phyloP scores from a whole-genome alignment of 2,888 invertebrate species.

The Myathropa florea region DNA sequence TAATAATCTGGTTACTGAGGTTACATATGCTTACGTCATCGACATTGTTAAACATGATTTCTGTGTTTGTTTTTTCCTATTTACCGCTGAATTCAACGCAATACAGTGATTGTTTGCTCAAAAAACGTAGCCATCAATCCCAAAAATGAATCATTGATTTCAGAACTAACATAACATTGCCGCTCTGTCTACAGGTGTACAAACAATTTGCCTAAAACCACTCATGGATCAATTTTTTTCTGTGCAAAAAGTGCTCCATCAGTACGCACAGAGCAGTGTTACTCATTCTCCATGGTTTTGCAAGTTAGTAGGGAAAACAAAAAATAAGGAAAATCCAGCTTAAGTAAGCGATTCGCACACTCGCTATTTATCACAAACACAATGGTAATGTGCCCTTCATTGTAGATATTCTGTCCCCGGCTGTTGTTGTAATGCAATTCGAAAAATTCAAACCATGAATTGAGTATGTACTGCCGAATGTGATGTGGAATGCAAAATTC shows the following conservation, averaged over 20 bases:
- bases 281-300: slow-evolving; percentile 8
- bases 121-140: background rate
- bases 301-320: slow-evolving; percentile 1
- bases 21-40: background rate
- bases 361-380: slow-evolving; percentile 5
- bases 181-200: slow-evolving; percentile 4
- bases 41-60: background rate
- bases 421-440: slow-evolving; percentile 31
- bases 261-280: background rate
- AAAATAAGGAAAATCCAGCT: slow-evolving; percentile 27
- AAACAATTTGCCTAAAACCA: slow-evolving; percentile 12
- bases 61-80: background rate
- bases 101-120: background rate
- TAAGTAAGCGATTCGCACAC: slow-evolving; percentile 29
- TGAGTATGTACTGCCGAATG: slow-evolving; percentile 6
- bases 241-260: background rate
- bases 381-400: slow-evolving; percentile 31
- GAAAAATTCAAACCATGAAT: slow-evolving; percentile 28
- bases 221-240: slow-evolving; percentile 19
- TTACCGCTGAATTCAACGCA: background rate
- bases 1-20: background rate
- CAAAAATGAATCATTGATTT: background rate
- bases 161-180: background rate
- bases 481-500: slow-evolving; percentile 40
- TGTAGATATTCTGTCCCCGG: slow-evolving; percentile 37